A percentile compares a stretch with the other conserved stretches of the same genome.
These are phyloP conservation scores for Omphaloscelis lunosa DNA, from an alignment of 2,888 invertebrate genomes.

Conservation along the genomic window DNA sequence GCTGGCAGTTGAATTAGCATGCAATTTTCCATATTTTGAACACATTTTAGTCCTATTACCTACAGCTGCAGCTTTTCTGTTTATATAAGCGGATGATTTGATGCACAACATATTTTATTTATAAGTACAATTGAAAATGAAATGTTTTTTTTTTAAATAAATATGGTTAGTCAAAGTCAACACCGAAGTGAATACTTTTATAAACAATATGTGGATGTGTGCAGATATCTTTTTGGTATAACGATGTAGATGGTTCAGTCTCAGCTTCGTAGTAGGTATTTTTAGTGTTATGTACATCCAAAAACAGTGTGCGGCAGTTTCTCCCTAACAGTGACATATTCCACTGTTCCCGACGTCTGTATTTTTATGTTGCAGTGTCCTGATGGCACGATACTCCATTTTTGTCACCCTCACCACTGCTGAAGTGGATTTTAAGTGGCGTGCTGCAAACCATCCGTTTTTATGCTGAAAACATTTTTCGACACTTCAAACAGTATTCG, in stretches of 20 bases:
- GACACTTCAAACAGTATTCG: constrained; percentile 33
- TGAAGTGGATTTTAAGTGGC: constrained; percentile 57
- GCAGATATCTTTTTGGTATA: not conserved
- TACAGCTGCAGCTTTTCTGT: constrained; percentile 48
- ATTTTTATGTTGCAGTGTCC: constrained; percentile 49
- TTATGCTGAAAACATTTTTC: constrained; percentile 41
- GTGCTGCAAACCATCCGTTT: constrained; percentile 57
- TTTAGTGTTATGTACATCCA: not conserved
- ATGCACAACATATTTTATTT: not conserved
- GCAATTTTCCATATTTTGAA: constrained; percentile 85
- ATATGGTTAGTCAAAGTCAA: not conserved
- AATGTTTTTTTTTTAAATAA: not conserved
- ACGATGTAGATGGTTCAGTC: not conserved
- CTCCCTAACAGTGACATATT: constrained; percentile 30
- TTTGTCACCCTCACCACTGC: constrained; percentile 45
- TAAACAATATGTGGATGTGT: not conserved
- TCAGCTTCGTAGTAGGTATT: not conserved
- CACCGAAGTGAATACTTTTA: not conserved
- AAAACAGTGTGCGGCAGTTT: constrained; percentile 17
- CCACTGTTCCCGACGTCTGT: constrained; percentile 46
- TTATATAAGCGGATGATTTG: constrained; percentile 36
- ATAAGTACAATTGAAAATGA: not conserved
- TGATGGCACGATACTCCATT: constrained; percentile 57
- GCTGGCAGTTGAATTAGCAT: constrained; percentile 83
- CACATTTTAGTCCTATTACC: constrained; percentile 75